Evolutionary conservation across 2,797 vertebrate genomes (phyloP), one percentile per base, ranked within the genome.

Genomic region (Orientallactaga sibirica): DNA sequence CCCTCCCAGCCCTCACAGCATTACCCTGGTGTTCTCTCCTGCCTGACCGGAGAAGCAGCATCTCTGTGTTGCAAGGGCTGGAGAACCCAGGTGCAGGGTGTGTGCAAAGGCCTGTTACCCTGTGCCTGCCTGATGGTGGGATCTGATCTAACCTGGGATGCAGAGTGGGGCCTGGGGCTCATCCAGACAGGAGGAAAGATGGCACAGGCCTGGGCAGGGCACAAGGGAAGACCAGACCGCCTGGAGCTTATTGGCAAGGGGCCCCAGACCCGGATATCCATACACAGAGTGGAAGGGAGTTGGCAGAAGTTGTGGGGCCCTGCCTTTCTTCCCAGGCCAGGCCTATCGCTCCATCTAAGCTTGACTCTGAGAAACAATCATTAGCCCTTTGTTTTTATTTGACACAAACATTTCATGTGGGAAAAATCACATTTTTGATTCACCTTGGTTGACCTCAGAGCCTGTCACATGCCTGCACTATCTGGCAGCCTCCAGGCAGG

Each of bases 101-200:
- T 66, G 1, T 37, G 80, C 75, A n/a, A 6, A 14, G 52, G 61
- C 75, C 2, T 16, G 55, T 24, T 43, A 9, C 3, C 8, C n/a
- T 18, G 1, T 0, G 0, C 0, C 0, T 25, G 24, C 67, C 1
- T 0, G 62, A 4, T 25, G 37, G 24, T 6, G 7, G 71, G 22
- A 0, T 58, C n/a, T 3, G 27, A 29, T 24, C 41, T 22, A 14
- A 41, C 24, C 20, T 5, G 8, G 61, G 81, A 27, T 10, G 5
- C n/a, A 27, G 68, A 19, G 78, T 2, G 3, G 58, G 24, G 77
- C 24, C 55, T 71, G 55, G 33, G 27, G 62, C 6, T 27, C 61
- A 3, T 1, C 5, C 7, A 12, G 15, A n/a, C 19, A 58, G 73
- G 55, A 3, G 11, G 19, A 0, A 5, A 25, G n/a, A 8, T 14